Conservation (phyloP, 2,888 invertebrate species). For the Augiades crinisus region DNA sequence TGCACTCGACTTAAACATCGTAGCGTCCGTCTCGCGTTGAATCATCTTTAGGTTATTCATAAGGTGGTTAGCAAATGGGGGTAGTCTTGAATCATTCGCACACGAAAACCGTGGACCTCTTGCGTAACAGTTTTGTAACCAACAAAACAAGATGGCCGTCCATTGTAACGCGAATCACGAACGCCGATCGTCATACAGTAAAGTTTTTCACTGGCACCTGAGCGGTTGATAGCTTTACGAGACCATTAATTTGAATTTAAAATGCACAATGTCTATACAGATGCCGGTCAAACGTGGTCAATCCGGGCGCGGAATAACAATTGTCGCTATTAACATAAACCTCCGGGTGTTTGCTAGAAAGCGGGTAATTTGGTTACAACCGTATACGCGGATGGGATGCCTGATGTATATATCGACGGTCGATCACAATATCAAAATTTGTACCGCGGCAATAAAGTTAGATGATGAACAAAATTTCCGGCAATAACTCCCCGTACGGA, state of each 20-base stretch:
- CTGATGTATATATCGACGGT: constrained; percentile 61
- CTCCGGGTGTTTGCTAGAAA: constrained; percentile 79
- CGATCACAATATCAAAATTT: constrained; percentile 56
- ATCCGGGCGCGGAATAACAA: constrained; percentile 70
- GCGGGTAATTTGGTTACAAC: constrained; percentile 79
- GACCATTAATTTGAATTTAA: constrained; percentile 78
- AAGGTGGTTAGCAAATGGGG: constrained; percentile 7
- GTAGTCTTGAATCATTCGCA: constrained; percentile 19
- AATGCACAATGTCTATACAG: constrained; percentile 70
- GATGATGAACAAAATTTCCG: constrained; percentile 66
- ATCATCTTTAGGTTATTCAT: constrained; percentile 10
- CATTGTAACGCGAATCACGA: constrained; percentile 69
- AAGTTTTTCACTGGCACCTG: constrained; percentile 67
- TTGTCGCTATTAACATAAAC: constrained; percentile 75
- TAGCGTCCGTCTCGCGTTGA: constrained; percentile 1
- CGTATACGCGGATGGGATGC: constrained; percentile 63
- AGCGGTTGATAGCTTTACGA: constrained; percentile 77
- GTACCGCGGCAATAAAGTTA: constrained; percentile 58
- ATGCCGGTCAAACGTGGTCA: constrained; percentile 80
- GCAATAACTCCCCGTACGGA: constrained; percentile 34
- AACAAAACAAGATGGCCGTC: constrained; percentile 66
- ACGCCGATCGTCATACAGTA: constrained; percentile 55
- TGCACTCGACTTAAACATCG: neutral
- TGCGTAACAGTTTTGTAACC: constrained; percentile 36
- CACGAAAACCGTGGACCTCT: constrained; percentile 15